Base-by-base conservation (phyloP, 2,888 invertebrate species). In the Erannis defoliaria region DNA sequence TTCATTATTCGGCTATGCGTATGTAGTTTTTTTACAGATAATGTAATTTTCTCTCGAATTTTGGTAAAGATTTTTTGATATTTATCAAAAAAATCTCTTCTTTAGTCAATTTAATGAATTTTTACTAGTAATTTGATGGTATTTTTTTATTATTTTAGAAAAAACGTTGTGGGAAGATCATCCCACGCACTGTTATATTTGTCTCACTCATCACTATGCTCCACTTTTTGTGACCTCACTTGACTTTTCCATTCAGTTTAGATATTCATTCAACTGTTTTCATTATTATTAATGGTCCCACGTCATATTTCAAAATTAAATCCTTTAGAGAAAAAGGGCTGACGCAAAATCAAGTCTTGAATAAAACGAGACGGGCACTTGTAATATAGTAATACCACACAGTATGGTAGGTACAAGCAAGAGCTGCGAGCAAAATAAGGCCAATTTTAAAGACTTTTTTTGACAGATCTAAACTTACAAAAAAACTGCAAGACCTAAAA, bases 181-280 rank as follows among this genome's bases (percentile, higher is more conserved):
- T 12, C n/a, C 14, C 43, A 26, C 14, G 5, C 21, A 21, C 14
- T 6, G 40, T 5, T 19, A 21, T 23, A 12, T 8, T 18, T 18
- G 12, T 33, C 31, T 46, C 31, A 19, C 12, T 12, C n/a, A 8
- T 3, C 19, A 19, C 31, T 18, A 31, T 46, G 19, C n/a, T 16
- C 21, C 18, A 18, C 2, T 31, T 31, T 46, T 33, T 33, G 31
- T 33, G 31, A n/a, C 46, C 46, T 46, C 46, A 46, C 46, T 31
- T 29, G 31, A 46, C 31, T 33, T 18, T 12, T 46, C 18, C n/a
- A 46, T 46, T 31, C 31, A 33, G 19, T 46, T 46, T 19, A 69
- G 70, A 51, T 63, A 55, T 66, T 58, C 33, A 56, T 49, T 49
- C 35, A 42, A 42, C 23, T 33, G 40, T 42, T 49, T 42, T 35